Evolutionary conservation across 2,797 vertebrate genomes (phyloP).

Genomic region (Acipenser transmontanus): DNA sequence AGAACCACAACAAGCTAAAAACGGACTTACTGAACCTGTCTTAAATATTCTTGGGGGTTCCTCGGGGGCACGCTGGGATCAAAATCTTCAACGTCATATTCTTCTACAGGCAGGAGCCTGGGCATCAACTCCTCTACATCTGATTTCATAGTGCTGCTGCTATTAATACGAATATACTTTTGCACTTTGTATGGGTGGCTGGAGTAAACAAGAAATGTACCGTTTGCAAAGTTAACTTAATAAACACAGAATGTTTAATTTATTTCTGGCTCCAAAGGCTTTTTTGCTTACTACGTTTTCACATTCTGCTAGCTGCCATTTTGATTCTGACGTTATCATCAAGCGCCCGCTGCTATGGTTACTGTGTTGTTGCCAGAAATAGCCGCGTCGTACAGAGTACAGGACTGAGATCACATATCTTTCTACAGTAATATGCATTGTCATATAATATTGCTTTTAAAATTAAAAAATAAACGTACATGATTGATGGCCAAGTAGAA

Average conservation of each 20-base stretch:
- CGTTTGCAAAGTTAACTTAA: no score
- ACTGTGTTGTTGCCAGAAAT: neutral
- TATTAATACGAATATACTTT: no score
- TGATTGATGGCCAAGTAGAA: no score
- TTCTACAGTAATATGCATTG: slow-evolving; percentile 2
- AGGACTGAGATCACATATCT: no score
- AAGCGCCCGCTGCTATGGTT: slow-evolving; percentile 17
- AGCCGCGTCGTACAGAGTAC: no score
- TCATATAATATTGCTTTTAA: neutral
- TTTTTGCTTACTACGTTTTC: no score
- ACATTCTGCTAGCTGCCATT: slow-evolving; percentile 7
- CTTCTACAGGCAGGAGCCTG: slow-evolving; percentile 74
- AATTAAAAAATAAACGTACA: no score
- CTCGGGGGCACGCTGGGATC: slow-evolving; percentile 74
- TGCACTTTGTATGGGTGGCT: no score
- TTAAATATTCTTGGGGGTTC: slow-evolving; percentile 85
- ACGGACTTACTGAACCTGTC: slow-evolving; percentile 84
- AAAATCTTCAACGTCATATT: slow-evolving; percentile 53
- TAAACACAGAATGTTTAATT: no score
- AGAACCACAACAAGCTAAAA: neutral
- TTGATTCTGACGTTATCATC: slow-evolving; percentile 33
- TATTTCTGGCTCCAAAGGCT: no score
- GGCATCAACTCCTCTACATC: slow-evolving; percentile 88
- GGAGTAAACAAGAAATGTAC: no score
- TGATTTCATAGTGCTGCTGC: slow-evolving; percentile 54